Base-by-base conservation (phyloP, 2,113 vertebrate genomes). In the Pristiophorus japonicus region DNA sequence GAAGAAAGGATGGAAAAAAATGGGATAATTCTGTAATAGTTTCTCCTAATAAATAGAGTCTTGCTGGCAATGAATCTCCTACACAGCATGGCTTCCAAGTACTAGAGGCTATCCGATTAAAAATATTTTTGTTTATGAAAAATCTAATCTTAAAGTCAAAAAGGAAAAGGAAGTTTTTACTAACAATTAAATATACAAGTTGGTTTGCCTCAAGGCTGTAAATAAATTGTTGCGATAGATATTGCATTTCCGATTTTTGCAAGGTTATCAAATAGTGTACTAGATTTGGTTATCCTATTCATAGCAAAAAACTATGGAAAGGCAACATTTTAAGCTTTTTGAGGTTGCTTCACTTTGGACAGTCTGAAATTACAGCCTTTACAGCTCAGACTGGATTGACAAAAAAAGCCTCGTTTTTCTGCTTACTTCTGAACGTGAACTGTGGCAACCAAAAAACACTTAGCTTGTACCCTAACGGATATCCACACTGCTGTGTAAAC, bases 261-360 rank as follows among this genome's bases (percentile, higher is more conserved):
- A 94, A 90, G 10, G n/a, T 94, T 66, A 94, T 14, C 91, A 94
- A 91, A 66, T 45, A 45, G 62, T 45, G 63, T 67, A 65, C n/a
- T 22, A 42, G n/a, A 66, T 67, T 65, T 42, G 45, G 42, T 65
- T 67, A 94, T 22, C n/a, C n/a, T 42, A 94, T 66, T 65, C 62
- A 38, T 42, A 66, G 34, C 10, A 67, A 66, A 38, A 51, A 90
- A 12, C 24, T 12, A 88, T 8, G 47, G 47, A 93, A 93, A 94
- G 22, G 90, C 55, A 92, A 45, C 62, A 94, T 42, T 59, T 88
- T 51, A 30, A 88, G 12, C 47, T 55, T 55, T 90, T 20, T 81
- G 78, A 45, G 51, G 10, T 14, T 3, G 6, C 45, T 87, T 51
- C 84, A 51, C 22, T 87, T 87, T 7, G 45, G 27, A 59, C 87